phyloP scores from a whole-genome alignment of 2,113 vertebrate species.

The Taurulus bubalis region DNA sequence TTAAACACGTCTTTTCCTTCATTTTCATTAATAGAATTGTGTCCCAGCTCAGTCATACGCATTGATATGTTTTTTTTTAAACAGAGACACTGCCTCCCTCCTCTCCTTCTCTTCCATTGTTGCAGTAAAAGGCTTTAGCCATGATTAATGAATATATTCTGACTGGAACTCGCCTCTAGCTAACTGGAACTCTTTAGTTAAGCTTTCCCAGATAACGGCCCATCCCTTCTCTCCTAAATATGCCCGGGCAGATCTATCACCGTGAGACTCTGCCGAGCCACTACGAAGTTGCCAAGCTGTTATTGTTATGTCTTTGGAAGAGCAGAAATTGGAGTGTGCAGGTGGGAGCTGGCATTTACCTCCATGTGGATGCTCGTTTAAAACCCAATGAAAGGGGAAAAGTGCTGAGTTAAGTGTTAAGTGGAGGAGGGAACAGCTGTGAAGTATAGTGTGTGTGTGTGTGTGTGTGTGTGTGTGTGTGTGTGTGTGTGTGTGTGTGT shows the following conservation, averaged over 20 bases:
- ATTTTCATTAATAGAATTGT: conserved; percentile 77
- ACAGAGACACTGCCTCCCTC: not conserved
- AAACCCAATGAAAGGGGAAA: conserved; percentile 58
- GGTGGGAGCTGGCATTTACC: conserved; percentile 61
- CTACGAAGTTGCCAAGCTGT: conserved; percentile 47
- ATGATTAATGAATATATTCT: conserved; percentile 46
- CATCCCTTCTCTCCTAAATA: not conserved
- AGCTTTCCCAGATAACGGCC: conserved; percentile 19
- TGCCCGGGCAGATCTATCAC: conserved; percentile 33
- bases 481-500: conserved; percentile 3
- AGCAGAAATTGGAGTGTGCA: conserved; percentile 38
- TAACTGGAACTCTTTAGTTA: conserved; percentile 49
- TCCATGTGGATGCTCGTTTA: conserved; percentile 46
- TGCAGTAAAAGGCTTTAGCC: conserved; percentile 29
- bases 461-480: conserved; percentile 21
- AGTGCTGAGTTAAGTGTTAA: conserved; percentile 60
- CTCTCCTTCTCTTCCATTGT: conserved; percentile 24
- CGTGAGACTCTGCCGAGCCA: conserved; percentile 7
- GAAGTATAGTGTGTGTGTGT: conserved; percentile 14
- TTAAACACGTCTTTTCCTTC: conserved; percentile 64
- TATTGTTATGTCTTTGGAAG: conserved; percentile 54
- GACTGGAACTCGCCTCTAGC: conserved; percentile 30
- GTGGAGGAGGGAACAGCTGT: conserved; percentile 56
- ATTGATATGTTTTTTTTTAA: conserved; percentile 44
- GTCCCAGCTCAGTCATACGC: conserved; percentile 64